These are phyloP conservation scores for Nanorana parkeri DNA, from an alignment of 2,113 vertebrate genomes.

Conservation along the genomic window DNA sequence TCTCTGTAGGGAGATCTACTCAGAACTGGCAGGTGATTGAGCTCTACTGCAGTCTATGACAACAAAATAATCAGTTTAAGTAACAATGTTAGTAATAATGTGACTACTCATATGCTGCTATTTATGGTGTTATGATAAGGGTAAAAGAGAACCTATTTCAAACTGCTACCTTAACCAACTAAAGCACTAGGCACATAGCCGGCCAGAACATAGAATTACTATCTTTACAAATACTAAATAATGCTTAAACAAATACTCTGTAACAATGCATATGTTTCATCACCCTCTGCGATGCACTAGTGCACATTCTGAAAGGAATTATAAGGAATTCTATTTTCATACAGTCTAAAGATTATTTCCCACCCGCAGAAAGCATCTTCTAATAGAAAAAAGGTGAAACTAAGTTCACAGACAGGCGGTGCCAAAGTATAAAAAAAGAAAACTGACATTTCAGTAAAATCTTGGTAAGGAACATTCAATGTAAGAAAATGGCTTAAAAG, in stretches of 20 bases:
- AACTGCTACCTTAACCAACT: no score
- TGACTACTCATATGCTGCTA: no score
- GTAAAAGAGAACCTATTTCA: no score
- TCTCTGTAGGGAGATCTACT: no score
- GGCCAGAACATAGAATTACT: neutral
- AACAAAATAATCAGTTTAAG: no score
- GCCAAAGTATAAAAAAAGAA: neutral
- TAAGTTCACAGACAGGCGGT: neutral
- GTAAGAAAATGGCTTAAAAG: neutral
- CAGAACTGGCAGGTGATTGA: no score
- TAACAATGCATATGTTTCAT: neutral
- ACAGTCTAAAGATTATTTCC: neutral
- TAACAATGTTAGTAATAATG: no score
- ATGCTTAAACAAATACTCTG: neutral
- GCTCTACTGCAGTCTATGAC: no score
- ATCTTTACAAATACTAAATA: no score
- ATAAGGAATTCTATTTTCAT: conserved; percentile 9
- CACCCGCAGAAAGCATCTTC: neutral
- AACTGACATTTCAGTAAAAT: neutral
- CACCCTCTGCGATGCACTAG: neutral
- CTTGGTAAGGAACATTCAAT: neutral
- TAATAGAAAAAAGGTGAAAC: conserved; percentile 12
- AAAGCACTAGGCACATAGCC: neutral
- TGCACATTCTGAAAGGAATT: conserved; percentile 8
- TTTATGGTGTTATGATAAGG: no score